Evolutionary conservation across 2,113 vertebrate species (phyloP).

Genomic region (Cepphus grylle): DNA sequence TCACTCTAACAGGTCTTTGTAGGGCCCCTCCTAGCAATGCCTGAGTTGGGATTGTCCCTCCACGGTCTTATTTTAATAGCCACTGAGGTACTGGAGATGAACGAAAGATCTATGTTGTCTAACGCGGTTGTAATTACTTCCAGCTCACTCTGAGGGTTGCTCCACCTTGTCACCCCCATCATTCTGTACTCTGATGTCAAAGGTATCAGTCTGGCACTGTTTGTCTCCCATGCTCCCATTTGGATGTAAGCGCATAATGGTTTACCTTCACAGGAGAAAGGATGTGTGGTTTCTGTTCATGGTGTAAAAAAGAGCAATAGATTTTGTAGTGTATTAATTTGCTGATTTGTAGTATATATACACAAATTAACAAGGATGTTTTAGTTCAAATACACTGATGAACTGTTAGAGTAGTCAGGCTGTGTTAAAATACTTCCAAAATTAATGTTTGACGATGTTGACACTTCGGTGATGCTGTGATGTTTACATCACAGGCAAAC

Average conservation of each 20-base stretch:
- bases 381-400: background rate
- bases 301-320: background rate
- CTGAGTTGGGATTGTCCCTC: background rate
- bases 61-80: background rate
- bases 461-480: background rate
- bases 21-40: background rate
- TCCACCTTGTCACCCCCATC: background rate
- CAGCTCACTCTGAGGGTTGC: background rate
- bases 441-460: background rate
- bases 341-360: background rate
- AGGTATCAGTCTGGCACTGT: background rate
- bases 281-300: background rate
- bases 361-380: background rate
- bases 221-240: background rate
- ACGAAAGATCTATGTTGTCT: background rate
- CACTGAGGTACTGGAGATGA: background rate
- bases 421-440: background rate
- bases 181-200: background rate
- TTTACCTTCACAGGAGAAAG: background rate
- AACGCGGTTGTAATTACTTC: background rate
- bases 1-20: background rate
- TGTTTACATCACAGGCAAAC: background rate
- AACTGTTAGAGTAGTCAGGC: background rate
- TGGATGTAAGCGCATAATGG: background rate
- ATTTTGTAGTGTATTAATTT: background rate